Evolutionary conservation across 2,888 invertebrate genomes (phyloP), one percentile per base, ranked within the genome.

Genomic region (Polyommatus iphigenia): DNA sequence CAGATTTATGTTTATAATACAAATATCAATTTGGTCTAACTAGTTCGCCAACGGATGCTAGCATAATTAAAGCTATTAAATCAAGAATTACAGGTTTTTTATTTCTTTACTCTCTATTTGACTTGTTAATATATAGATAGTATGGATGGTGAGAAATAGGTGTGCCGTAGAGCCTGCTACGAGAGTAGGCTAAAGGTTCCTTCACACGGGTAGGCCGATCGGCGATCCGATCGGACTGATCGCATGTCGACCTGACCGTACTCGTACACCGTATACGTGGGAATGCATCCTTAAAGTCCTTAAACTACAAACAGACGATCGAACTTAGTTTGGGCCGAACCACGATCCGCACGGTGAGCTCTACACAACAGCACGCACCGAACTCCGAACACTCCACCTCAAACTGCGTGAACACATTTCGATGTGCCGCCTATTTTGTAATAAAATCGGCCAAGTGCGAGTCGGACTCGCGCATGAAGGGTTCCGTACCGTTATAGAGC

Each of bases 11-110:
- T 62, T 62, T 62, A 62, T 4, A 62, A 62, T 62, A 13, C 62
- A 62, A 24, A 62, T 3, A 10, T 24, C 59, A 10, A 62, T 24
- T 62, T 20, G 7, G 20, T 59, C 29, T 1, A 20, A 29, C 67
- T 29, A 29, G 67, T 67, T 67, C 5, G 29, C 29, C 29, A 29
- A 29, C 67, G 67, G 67, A 67, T 67, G 15, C 67, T 29, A 62
- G 8, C 7, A 24, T 62, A 15, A 67, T 67, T 67, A 3, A 67
- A 29, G 5, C 29, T 67, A n/a, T n/a, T n/a, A 15, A 67, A 29
- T 67, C 67, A 29, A 67, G 67, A 29, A 29, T 67, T 67, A 67
- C 24, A 15, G 29, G 67, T 67, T 67, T 15, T 67, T 15, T 67
- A 29, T 67, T 15, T 67, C 15, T 67, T 29, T 67, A 67, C 29